Evolutionary conservation across 2,113 vertebrate species (phyloP), one percentile per base, ranked within the genome.

Genomic region (Cyprinodon brontotheroides): DNA sequence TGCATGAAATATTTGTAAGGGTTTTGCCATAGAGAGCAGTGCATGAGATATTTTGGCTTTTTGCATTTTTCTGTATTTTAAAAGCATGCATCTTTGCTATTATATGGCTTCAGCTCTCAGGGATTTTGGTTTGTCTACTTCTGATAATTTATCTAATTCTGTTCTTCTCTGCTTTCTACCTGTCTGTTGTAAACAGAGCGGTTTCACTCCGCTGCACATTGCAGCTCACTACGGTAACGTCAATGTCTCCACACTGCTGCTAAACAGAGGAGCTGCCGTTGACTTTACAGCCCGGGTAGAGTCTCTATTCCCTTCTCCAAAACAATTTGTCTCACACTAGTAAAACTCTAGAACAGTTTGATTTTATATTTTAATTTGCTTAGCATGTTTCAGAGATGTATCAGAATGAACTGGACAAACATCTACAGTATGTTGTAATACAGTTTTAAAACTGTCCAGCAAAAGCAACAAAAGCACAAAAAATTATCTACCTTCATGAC

Each of bases 191-290:
- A 88, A 89, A 65, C 65, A 99, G 98, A 99, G 98, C 70, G 98
- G 98, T 64, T 99, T 99, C 36, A 99, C 98, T 37, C 98, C 98
- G 68, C 91, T 99, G 91, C 98, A 99, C 91, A 99, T 99, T 41
- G 97, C 94, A 3, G 93, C 94, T 87, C 94, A 95, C 90, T 98
- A 98, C 0, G 98, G 98, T 71, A 99, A 99, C 0, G 97, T 98
- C 78, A 99, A 99, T 1, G 98, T 99, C 95, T 96, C 98, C 93
- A 98, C 97, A 84, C 95, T 99, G 90, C 92, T 99, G 84, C 94
- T 99, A 94, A 98, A 99, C 94, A 96, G 97, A 7, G 97, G 98
- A 74, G 96, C 96, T 69, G 97, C 97, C 91, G 98, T 99, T 40
- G 97, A 99, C 93, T 98, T 98, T 93, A 98, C 97, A 91, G 98